A percentile compares a stretch with the other conserved stretches of the same genome.
These are phyloP conservation scores for Pediacus dermestoides DNA, from an alignment of 2,888 invertebrate species.

Conservation along the genomic window DNA sequence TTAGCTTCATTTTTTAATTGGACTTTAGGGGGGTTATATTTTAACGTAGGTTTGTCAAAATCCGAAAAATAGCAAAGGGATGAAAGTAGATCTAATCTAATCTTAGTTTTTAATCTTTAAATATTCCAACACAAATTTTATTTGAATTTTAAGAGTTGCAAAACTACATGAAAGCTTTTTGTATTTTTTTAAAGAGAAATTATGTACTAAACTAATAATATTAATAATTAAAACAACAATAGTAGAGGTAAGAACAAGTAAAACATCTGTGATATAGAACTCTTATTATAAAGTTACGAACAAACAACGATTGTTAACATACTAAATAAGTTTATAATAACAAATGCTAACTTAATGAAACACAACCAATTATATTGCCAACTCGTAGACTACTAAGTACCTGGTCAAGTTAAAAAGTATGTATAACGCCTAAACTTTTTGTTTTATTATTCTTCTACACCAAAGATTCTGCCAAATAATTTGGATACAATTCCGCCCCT, in stretches of 20 bases:
- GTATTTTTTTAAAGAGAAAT: no score
- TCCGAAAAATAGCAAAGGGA: background rate
- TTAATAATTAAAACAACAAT: slow-evolving; percentile 24
- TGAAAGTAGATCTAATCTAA: no score
- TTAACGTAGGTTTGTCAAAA: slow-evolving; percentile 3
- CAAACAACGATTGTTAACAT: slow-evolving; percentile 40
- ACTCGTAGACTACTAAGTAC: slow-evolving; percentile 23
- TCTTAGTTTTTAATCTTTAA: no score
- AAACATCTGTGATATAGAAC: slow-evolving; percentile 52
- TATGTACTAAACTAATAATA: no score
- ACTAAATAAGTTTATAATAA: slow-evolving; percentile 2
- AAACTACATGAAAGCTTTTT: no score
- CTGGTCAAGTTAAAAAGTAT: slow-evolving; percentile 17
- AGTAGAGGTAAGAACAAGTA: slow-evolving; percentile 46
- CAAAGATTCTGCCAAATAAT: no score
- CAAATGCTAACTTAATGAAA: slow-evolving; percentile 14
- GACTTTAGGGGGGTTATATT: slow-evolving; percentile 8
- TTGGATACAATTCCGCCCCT: no score
- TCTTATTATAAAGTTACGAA: slow-evolving; percentile 22
- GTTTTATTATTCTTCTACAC: no score
- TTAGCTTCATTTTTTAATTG: no score
- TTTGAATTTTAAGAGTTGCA: no score
- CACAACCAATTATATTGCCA: slow-evolving; percentile 17
- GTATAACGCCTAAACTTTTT: no score
- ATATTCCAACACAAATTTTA: slow-evolving; percentile 24